phyloP scores from a whole-genome alignment of 2,797 vertebrate genomes.

The Morelia viridis region DNA sequence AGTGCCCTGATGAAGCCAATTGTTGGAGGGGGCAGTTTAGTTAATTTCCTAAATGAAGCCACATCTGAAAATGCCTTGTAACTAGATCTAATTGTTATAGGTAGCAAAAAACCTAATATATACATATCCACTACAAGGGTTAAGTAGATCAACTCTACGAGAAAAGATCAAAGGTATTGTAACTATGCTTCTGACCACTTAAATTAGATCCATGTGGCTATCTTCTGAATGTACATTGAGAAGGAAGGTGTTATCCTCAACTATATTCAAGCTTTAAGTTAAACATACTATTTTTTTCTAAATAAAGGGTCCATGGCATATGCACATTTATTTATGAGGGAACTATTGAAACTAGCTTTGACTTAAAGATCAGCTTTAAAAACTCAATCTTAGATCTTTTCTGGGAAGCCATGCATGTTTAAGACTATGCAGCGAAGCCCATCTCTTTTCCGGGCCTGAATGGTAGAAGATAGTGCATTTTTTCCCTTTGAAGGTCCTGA shows the following conservation, averaged over 20 bases:
- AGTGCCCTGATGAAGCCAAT: background rate
- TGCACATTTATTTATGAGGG: background rate
- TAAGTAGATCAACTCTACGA: background rate
- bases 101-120: background rate
- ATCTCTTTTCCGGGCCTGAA: background rate
- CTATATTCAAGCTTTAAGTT: background rate
- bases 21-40: background rate
- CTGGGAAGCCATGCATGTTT: conserved; percentile 2
- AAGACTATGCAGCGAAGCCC: background rate
- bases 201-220: background rate
- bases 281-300: background rate
- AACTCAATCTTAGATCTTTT: conserved; percentile 4
- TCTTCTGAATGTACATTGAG: background rate
- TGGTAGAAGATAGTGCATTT: background rate
- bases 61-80: background rate
- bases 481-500: conserved; percentile 20
- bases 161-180: background rate
- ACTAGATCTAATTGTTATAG: background rate
- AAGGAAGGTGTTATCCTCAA: background rate
- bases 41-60: background rate
- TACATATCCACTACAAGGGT: background rate
- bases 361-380: conserved; percentile 5
- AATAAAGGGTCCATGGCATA: background rate
- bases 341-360: conserved; percentile 25
- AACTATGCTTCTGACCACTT: background rate